Conservation (phyloP, 2,888 invertebrate genomes). For the Lydus trimaculatus region DNA sequence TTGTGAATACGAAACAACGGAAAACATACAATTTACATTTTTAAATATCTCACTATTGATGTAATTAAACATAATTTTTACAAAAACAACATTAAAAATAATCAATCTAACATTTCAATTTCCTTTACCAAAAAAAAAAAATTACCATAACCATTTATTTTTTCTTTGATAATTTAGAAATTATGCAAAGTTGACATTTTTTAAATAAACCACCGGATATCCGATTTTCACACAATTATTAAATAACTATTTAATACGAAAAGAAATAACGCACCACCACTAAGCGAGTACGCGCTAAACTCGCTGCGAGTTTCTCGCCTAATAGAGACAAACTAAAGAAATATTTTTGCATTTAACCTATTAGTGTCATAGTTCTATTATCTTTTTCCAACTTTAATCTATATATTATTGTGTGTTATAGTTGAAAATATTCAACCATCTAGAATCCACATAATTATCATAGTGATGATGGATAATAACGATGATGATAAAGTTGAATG, state of each 20-base stretch:
- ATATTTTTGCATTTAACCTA: not conserved
- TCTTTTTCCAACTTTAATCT: not conserved
- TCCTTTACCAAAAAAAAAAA: too few species aligned
- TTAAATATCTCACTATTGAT: not conserved
- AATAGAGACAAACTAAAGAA: not conserved
- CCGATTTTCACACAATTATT: not conserved
- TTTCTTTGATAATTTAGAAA: slow-evolving; percentile 5
- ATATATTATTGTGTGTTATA: not conserved
- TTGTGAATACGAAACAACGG: slow-evolving; percentile 10
- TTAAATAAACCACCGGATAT: not conserved
- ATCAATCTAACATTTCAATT: not conserved
- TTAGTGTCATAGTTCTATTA: not conserved
- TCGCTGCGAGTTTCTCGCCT: too few species aligned
- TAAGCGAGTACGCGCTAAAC: too few species aligned
- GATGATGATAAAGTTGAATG: not conserved
- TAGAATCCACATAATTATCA: not conserved
- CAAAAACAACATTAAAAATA: not conserved
- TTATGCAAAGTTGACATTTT: slow-evolving; percentile 3
- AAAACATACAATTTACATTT: slow-evolving; percentile 10
- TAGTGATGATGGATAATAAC: not conserved
- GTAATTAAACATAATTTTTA: slow-evolving; percentile 12
- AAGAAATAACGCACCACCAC: too few species aligned
- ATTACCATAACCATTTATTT: slow-evolving; percentile 6
- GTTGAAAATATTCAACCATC: not conserved
- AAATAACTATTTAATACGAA: too few species aligned